A percentile compares a stretch with the other conserved stretches of the same genome.
Conservation (phyloP, 2,888 invertebrate species). For the Desoria tigrina region DNA sequence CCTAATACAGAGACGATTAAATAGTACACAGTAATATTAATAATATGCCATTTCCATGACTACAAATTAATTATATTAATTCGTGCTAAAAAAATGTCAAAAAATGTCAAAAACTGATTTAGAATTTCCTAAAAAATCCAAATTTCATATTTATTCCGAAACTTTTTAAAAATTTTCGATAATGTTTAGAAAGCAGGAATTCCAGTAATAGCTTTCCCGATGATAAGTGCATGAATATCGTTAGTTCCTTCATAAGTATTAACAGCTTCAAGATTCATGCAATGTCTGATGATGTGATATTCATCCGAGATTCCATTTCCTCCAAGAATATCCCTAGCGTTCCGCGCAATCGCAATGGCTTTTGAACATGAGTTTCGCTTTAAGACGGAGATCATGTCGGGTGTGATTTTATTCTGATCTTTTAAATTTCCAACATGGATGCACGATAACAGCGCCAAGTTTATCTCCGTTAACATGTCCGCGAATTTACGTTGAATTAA, state of each 20-base stretch:
- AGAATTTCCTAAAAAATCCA: too few species aligned
- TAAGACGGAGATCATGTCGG: conserved; percentile 94
- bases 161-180: too few species aligned
- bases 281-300: conserved; percentile 94
- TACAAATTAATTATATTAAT: too few species aligned
- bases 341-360: conserved; percentile 86
- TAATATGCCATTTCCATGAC: too few species aligned
- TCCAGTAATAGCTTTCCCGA: conserved; percentile 94
- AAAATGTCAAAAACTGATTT: too few species aligned
- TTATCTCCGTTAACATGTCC: conserved; percentile 94
- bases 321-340: conserved; percentile 93
- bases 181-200: conserved; percentile 79
- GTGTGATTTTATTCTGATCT: conserved; percentile 73
- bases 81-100: too few species aligned
- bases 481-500: conserved; percentile 96
- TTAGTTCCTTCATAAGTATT: conserved; percentile 98
- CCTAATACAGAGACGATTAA: too few species aligned
- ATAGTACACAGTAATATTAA: too few species aligned
- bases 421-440: conserved; percentile 86
- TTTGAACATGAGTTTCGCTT: conserved; percentile 96
- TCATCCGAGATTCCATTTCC: conserved; percentile 99
- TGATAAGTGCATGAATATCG: conserved; percentile 91
- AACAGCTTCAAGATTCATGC: conserved; percentile 95
- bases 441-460: conserved; percentile 83
- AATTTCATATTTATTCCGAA: too few species aligned